Conservation (phyloP, 1,140 invertebrate genomes). For the Pseudachorutes palmiensis region DNA sequence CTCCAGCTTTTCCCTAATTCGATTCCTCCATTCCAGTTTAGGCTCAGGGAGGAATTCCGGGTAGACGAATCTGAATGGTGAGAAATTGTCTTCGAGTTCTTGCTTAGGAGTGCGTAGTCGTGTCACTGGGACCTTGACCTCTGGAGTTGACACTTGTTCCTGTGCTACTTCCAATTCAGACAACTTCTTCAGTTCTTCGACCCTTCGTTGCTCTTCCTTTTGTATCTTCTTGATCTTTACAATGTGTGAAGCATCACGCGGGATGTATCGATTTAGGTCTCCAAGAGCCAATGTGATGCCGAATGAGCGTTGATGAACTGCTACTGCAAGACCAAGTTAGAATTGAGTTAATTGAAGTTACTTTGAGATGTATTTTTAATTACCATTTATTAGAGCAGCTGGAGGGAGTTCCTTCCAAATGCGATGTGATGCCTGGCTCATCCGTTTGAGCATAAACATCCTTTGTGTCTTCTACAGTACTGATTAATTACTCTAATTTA, state of each 20-base stretch:
- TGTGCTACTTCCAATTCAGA: neutral
- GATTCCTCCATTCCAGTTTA: slow-evolving; percentile 65
- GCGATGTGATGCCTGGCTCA: too few species aligned
- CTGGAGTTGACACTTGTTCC: neutral
- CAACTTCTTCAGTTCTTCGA: neutral
- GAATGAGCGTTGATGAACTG: too few species aligned
- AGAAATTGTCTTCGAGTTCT: slow-evolving; percentile 30
- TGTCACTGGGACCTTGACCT: neutral
- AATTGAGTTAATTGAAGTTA: too few species aligned
- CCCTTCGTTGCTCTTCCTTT: neutral
- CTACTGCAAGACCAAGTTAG: too few species aligned
- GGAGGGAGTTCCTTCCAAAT: too few species aligned
- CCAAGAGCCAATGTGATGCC: too few species aligned
- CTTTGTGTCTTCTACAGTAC: too few species aligned
- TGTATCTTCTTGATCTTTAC: neutral
- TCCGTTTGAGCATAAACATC: too few species aligned
- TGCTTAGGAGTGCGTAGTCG: neutral
- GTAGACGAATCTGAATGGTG: slow-evolving; percentile 63
- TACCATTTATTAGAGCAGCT: too few species aligned
- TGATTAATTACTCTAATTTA: too few species aligned
- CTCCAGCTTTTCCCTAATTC: slow-evolving; percentile 77
- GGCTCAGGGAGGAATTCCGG: slow-evolving; percentile 92
- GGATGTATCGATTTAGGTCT: too few species aligned
- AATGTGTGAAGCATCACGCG: neutral
- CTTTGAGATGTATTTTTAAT: too few species aligned